phyloP scores from a whole-genome alignment of 2,888 invertebrate species.

The Tuta absoluta region DNA sequence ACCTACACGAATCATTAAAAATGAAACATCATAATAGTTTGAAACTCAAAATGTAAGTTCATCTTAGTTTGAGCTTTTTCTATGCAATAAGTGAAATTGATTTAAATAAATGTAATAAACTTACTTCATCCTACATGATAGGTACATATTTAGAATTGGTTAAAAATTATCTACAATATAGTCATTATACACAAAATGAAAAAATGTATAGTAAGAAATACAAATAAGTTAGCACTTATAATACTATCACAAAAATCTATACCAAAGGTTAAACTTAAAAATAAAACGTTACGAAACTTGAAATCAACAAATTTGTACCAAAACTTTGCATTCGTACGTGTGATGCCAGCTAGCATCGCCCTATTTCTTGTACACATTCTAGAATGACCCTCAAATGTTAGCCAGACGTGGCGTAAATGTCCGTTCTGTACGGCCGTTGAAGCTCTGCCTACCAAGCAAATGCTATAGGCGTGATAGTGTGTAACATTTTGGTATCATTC shows the following conservation, averaged over 20 bases:
- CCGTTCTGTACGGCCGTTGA: no score
- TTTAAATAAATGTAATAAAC: no score
- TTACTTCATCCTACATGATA: not conserved
- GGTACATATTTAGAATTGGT: not conserved
- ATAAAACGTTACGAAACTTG: not conserved
- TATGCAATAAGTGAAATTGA: no score
- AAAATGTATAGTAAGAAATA: not conserved
- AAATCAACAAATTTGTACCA: not conserved
- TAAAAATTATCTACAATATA: not conserved
- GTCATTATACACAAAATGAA: not conserved
- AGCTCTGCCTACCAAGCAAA: no score
- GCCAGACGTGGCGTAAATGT: no score
- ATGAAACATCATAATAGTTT: no score
- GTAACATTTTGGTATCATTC: no score
- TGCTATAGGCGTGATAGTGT: no score
- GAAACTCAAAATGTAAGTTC: not conserved
- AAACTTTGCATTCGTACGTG: not conserved
- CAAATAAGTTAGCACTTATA: conserved; percentile 28
- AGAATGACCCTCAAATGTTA: no score
- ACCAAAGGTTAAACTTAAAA: conserved; percentile 22
- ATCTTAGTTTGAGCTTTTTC: not conserved
- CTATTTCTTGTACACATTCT: no score
- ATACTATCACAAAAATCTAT: conserved; percentile 29
- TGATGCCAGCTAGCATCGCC: no score
- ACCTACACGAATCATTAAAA: no score